Evolutionary conservation across 2,113 vertebrate species (phyloP).

Genomic region (Urocitellus parryii): DNA sequence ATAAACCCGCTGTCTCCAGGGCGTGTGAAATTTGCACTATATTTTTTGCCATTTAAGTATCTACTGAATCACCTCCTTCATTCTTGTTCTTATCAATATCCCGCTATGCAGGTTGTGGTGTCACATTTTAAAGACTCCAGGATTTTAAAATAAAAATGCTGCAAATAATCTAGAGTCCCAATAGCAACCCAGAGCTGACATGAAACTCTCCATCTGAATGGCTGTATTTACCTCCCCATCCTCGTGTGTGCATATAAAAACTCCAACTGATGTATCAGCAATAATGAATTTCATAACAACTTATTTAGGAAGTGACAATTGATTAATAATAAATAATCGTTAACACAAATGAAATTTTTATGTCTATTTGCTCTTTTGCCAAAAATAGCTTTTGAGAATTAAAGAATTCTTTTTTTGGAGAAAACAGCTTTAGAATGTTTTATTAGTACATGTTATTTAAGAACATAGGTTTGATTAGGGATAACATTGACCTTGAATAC

Average conservation of each 20-base stretch:
- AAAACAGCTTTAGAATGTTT: constrained; percentile 35
- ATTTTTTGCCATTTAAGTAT: constrained; percentile 68
- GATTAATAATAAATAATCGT: constrained; percentile 65
- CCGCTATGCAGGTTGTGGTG: constrained; percentile 50
- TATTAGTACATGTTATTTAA: background rate
- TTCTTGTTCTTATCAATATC: constrained; percentile 70
- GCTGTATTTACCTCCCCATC: constrained; percentile 59
- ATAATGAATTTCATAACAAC: constrained; percentile 64
- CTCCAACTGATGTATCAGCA: constrained; percentile 64
- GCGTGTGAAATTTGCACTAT: constrained; percentile 62
- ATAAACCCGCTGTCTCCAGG: constrained; percentile 66
- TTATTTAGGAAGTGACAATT: constrained; percentile 60
- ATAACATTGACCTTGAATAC: constrained; percentile 15
- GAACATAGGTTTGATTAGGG: background rate
- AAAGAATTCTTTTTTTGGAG: background rate
- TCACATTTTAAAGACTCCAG: constrained; percentile 76
- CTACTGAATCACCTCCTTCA: constrained; percentile 20
- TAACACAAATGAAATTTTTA: constrained; percentile 62
- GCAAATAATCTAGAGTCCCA: constrained; percentile 59
- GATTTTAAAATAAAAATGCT: constrained; percentile 80
- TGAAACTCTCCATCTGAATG: constrained; percentile 46
- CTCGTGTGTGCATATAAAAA: constrained; percentile 63
- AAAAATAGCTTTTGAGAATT: background rate
- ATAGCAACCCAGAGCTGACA: constrained; percentile 34
- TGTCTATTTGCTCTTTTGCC: background rate